A percentile compares a stretch with the other conserved stretches of the same genome.
These are phyloP conservation scores for Spatula clypeata DNA, from an alignment of 2,797 vertebrate species.

Conservation along the genomic window DNA sequence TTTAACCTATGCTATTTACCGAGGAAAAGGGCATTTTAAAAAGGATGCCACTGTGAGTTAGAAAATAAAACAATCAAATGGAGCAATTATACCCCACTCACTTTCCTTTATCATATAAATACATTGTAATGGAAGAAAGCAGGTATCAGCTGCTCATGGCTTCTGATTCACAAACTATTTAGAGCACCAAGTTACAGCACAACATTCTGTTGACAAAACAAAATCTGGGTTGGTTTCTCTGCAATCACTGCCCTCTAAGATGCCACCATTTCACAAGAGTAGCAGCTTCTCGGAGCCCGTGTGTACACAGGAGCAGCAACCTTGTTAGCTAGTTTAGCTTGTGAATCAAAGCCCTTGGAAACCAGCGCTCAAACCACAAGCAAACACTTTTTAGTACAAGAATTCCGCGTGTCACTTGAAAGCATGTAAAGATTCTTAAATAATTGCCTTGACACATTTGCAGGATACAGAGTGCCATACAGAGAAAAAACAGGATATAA, in stretches of 20 bases:
- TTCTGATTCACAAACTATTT: constrained; percentile 60
- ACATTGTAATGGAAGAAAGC: not conserved
- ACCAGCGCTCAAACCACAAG: not conserved
- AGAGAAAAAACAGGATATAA: not conserved
- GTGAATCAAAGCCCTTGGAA: constrained; percentile 31
- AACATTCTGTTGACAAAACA: not conserved
- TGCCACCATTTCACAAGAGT: not conserved
- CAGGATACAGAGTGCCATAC: not conserved
- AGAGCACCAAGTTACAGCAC: not conserved
- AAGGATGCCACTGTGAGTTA: not conserved
- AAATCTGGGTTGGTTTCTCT: not conserved
- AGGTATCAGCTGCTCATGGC: constrained; percentile 16
- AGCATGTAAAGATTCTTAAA: not conserved
- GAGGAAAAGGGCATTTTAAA: not conserved
- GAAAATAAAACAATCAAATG: not conserved
- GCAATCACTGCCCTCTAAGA: not conserved
- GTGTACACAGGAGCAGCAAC: not conserved
- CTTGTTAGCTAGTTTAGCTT: not conserved
- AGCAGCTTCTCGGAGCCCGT: not conserved
- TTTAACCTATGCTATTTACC: not conserved
- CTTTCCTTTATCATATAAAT: not conserved
- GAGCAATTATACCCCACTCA: not conserved
- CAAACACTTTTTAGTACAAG: not conserved
- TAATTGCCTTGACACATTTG: not conserved
- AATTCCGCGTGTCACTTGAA: constrained; percentile 3